phyloP scores from a whole-genome alignment of 1,140 invertebrate genomes.

The Pomacea maculata region DNA sequence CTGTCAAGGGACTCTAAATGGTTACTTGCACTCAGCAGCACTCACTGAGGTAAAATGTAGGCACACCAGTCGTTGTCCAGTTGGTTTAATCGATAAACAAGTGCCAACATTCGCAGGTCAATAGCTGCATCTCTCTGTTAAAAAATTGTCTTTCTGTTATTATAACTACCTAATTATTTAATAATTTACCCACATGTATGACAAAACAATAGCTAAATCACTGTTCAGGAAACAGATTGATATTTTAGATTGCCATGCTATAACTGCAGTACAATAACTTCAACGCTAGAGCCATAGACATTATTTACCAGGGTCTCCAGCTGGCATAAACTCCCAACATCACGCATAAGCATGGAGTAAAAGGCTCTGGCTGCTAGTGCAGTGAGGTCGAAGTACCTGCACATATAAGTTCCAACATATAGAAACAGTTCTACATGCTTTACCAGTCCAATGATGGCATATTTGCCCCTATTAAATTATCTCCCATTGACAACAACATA shows the following conservation, averaged over 20 bases:
- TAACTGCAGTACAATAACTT: too few relatives aligned
- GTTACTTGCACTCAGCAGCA: neutral
- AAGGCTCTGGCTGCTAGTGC: conserved; percentile 46
- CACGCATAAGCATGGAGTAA: conserved; percentile 52
- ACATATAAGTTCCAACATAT: neutral
- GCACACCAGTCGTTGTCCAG: conserved; percentile 51
- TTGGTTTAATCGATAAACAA: conserved; percentile 51
- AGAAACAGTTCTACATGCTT: neutral
- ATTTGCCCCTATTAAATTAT: neutral
- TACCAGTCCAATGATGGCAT: neutral
- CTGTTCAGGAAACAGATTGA: too few relatives aligned
- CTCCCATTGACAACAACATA: neutral
- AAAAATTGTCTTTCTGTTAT: too few relatives aligned
- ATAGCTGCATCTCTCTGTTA: conserved; percentile 33
- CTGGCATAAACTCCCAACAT: conserved; percentile 37
- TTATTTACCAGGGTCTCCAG: conserved; percentile 26
- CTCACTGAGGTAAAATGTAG: conserved; percentile 46
- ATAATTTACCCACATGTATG: too few relatives aligned
- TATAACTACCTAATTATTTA: too few relatives aligned
- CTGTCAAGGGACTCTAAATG: too few relatives aligned
- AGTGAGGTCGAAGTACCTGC: conserved; percentile 42
- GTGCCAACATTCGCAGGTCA: conserved; percentile 47
- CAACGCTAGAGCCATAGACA: too few relatives aligned
- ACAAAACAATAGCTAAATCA: too few relatives aligned
- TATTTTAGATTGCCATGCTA: too few relatives aligned